These are phyloP conservation scores for Autographa pulchrina DNA, from an alignment of 2,888 invertebrate genomes.

Conservation along the genomic window DNA sequence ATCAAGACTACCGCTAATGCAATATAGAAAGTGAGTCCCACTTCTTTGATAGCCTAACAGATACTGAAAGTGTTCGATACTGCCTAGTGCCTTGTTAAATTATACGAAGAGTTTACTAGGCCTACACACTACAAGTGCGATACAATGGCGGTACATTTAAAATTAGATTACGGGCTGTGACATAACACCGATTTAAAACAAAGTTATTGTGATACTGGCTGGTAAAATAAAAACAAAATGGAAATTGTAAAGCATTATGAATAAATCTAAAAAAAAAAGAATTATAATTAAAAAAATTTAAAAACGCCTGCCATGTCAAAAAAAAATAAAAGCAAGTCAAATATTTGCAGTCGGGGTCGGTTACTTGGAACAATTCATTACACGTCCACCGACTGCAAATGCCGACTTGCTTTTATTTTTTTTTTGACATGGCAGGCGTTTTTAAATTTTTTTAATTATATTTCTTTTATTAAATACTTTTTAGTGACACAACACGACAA, in stretches of 20 bases:
- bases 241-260: neutral
- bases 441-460: no score
- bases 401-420: no score
- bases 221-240: neutral
- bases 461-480: no score
- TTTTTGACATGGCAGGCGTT: no score
- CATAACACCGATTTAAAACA: neutral
- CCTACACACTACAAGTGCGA: conserved; percentile 19
- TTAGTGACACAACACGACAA: no score
- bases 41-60: conserved; percentile 35
- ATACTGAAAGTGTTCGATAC: conserved; percentile 46
- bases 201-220: no score
- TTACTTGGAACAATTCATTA: no score
- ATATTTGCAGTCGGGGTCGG: no score
- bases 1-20: conserved; percentile 48
- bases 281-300: no score
- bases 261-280: neutral
- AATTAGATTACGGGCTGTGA: neutral
- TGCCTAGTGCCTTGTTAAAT: conserved; percentile 39
- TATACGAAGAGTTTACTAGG: conserved; percentile 23
- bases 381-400: no score
- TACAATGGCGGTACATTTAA: neutral
- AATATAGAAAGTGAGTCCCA: conserved; percentile 53
- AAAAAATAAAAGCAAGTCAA: no score
- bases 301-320: no score